A percentile compares a stretch with the other conserved stretches of the same genome.
Evolutionary conservation across 2,888 invertebrate genomes (phyloP).

Genomic region (Ichneumoninae sp.): DNA sequence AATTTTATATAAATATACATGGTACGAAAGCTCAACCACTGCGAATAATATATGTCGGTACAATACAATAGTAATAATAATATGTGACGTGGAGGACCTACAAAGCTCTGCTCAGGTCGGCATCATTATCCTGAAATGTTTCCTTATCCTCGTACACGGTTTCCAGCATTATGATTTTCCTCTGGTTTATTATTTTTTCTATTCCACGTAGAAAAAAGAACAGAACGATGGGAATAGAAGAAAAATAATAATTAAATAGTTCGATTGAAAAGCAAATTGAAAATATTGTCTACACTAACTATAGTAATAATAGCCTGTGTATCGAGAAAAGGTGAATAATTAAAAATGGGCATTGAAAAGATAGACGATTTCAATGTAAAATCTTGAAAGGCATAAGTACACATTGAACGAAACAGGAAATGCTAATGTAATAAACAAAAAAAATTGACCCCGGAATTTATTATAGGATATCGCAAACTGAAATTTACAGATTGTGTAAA

Average conservation of each 20-base stretch:
- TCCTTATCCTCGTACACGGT: slow-evolving; percentile 1
- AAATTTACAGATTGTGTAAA: too few species aligned
- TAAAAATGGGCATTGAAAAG: slow-evolving; percentile 48
- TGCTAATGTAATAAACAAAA: neutral
- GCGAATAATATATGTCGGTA: neutral
- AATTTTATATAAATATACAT: too few species aligned
- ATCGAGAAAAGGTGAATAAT: slow-evolving; percentile 43
- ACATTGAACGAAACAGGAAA: slow-evolving; percentile 1
- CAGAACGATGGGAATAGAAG: slow-evolving; percentile 2
- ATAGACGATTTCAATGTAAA: slow-evolving; percentile 1
- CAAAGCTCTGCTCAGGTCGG: neutral
- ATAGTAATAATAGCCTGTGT: slow-evolving; percentile 12
- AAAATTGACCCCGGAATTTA: neutral
- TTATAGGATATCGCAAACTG: too few species aligned
- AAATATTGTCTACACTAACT: neutral
- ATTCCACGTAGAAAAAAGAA: neutral
- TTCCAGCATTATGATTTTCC: neutral
- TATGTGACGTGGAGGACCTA: slow-evolving; percentile 5
- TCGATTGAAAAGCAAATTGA: neutral
- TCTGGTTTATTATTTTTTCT: slow-evolving; percentile 14
- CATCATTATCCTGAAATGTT: neutral
- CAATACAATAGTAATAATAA: neutral
- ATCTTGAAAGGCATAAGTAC: slow-evolving; percentile 1
- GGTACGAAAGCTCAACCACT: too few species aligned
- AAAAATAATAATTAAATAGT: slow-evolving; percentile 11